These are phyloP conservation scores for Iphiclides podalirius DNA, from an alignment of 2,888 invertebrate genomes.

Conservation along the genomic window DNA sequence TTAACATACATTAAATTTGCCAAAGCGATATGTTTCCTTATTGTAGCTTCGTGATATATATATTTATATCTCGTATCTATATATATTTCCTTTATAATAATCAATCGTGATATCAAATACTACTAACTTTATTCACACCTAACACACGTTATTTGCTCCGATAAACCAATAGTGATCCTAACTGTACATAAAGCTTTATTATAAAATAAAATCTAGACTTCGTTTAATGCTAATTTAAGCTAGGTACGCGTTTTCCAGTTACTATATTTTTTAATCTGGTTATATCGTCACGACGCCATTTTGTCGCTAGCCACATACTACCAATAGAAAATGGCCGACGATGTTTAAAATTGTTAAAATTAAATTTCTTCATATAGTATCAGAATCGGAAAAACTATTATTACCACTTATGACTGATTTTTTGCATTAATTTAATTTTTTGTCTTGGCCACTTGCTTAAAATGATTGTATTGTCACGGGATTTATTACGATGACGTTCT, in stretches of 20 bases:
- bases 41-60: conserved; percentile 71
- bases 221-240: conserved; percentile 60
- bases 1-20: conserved; percentile 49
- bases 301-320: conserved; percentile 40
- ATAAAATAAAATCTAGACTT: conserved; percentile 74
- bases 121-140: conserved; percentile 71
- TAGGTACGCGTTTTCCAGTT: conserved; percentile 68
- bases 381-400: too few species aligned
- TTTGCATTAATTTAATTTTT: neutral
- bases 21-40: conserved; percentile 78
- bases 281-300: conserved; percentile 52
- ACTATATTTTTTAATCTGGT: conserved; percentile 41
- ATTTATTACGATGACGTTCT: conserved; percentile 9
- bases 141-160: conserved; percentile 60
- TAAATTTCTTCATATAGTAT: too few species aligned
- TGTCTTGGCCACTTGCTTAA: neutral
- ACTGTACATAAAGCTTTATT: conserved; percentile 75
- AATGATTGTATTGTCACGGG: conserved; percentile 20
- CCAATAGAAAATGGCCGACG: conserved; percentile 53
- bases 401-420: too few species aligned
- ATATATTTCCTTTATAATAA: conserved; percentile 51
- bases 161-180: conserved; percentile 66
- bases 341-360: conserved; percentile 18
- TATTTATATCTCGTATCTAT: conserved; percentile 49
- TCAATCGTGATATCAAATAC: conserved; percentile 74